phyloP scores from a whole-genome alignment of 2,888 invertebrate species.

The Ectropis crepuscularia region DNA sequence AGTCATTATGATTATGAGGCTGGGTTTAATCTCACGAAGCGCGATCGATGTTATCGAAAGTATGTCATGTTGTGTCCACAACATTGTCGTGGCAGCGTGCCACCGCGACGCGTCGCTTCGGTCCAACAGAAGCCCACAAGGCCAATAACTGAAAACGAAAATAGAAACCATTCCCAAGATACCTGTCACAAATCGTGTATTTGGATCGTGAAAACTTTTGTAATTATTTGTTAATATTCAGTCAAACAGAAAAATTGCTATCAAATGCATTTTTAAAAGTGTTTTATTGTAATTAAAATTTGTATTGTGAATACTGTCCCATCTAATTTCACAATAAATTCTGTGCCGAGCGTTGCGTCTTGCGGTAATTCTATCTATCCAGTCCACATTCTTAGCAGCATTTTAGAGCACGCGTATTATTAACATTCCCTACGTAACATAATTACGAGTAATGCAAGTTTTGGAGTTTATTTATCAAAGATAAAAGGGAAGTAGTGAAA shows the following conservation, averaged over 20 bases:
- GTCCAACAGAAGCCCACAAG: constrained; percentile 69
- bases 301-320: constrained; percentile 6
- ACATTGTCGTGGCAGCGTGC: constrained; percentile 76
- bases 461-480: constrained; percentile 42
- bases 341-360: constrained; percentile 22
- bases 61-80: constrained; percentile 69
- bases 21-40: constrained; percentile 56
- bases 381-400: constrained; percentile 26
- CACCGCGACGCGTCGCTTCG: constrained; percentile 50
- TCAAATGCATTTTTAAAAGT: no score
- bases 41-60: constrained; percentile 62
- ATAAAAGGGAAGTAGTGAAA: constrained; percentile 41
- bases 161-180: constrained; percentile 53
- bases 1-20: constrained; percentile 71
- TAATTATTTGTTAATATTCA: not conserved
- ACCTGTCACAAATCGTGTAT: constrained; percentile 28
- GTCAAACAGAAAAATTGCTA: not conserved
- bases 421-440: constrained; percentile 46
- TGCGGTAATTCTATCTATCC: constrained; percentile 14
- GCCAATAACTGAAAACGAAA: constrained; percentile 74
- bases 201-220: constrained; percentile 1
- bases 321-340: constrained; percentile 24
- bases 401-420: constrained; percentile 24
- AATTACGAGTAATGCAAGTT: constrained; percentile 48
- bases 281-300: no score